phyloP scores from a whole-genome alignment of 2,797 vertebrate species.

The Crenuchus spilurus region DNA sequence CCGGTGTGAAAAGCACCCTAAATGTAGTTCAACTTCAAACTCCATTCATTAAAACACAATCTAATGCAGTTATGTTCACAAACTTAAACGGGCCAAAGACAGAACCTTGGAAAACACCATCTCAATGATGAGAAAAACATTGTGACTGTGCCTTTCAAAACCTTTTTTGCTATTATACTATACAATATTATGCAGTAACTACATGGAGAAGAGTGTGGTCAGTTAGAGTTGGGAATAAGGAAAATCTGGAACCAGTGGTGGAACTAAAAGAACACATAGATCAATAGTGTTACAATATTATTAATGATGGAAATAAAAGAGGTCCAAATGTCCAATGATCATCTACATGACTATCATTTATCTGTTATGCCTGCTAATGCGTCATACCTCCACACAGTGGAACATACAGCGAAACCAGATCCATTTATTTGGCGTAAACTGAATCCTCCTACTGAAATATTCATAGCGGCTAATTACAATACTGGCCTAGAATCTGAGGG shows the following conservation, averaged over 20 bases:
- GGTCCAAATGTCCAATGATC: background rate
- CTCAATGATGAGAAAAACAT: too few species aligned
- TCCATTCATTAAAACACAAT: too few species aligned
- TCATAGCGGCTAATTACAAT: slow-evolving; percentile 64
- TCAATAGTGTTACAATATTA: background rate
- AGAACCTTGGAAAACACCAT: too few species aligned
- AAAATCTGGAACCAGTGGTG: background rate
- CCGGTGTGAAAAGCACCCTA: too few species aligned
- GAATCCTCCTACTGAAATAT: slow-evolving; percentile 67
- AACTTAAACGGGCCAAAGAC: too few species aligned
- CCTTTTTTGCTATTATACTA: too few species aligned
- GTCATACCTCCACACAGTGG: slow-evolving; percentile 25
- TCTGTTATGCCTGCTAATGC: slow-evolving; percentile 37
- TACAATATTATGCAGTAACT: too few species aligned
- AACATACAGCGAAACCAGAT: slow-evolving; percentile 20
- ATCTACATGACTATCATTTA: slow-evolving; percentile 38
- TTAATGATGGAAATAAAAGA: background rate
- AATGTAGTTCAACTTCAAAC: too few species aligned
- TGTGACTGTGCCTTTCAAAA: too few species aligned
- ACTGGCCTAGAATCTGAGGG: slow-evolving; percentile 47
- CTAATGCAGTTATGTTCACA: too few species aligned
- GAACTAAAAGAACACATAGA: background rate
- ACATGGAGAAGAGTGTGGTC: too few species aligned
- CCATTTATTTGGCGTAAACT: slow-evolving; percentile 61
- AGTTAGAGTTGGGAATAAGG: too few species aligned